Evolutionary conservation across 2,888 invertebrate genomes (phyloP).

Genomic region (Temnothorax unifasciatus): DNA sequence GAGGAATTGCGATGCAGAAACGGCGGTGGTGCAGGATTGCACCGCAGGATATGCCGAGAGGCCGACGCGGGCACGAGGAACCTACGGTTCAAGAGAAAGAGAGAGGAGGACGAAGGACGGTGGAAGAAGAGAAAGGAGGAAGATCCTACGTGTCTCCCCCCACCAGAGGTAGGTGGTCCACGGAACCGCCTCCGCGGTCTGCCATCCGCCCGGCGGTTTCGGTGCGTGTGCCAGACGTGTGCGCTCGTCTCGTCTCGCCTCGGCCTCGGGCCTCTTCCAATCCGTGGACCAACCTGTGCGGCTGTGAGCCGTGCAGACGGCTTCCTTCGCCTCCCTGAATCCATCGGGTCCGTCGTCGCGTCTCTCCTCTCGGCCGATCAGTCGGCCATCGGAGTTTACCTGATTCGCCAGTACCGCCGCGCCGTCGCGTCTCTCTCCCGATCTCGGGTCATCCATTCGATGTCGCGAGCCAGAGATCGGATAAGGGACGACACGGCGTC

Average conservation of each 20-base stretch:
- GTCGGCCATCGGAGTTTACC: constrained; percentile 77
- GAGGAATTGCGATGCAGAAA: background rate
- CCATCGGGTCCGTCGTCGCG: constrained; percentile 63
- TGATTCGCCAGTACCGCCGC: constrained; percentile 69
- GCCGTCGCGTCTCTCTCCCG: constrained; percentile 54
- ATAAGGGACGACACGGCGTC: constrained; percentile 7
- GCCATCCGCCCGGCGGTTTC: constrained; percentile 71
- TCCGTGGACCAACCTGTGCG: constrained; percentile 77
- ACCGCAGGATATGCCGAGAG: constrained; percentile 18
- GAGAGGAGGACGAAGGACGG: constrained; percentile 26
- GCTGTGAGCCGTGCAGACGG: constrained; percentile 60
- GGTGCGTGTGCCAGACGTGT: constrained; percentile 77
- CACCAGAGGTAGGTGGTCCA: constrained; percentile 83
- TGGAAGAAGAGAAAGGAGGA: constrained; percentile 73
- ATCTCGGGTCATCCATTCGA: constrained; percentile 34
- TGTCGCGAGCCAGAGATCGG: constrained; percentile 24
- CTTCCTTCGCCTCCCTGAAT: constrained; percentile 58
- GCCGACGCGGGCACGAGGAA: constrained; percentile 7
- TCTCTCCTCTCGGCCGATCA: constrained; percentile 76
- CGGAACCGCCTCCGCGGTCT: constrained; percentile 84
- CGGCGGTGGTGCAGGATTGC: background rate
- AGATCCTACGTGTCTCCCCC: constrained; percentile 75
- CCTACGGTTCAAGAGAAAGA: constrained; percentile 11
- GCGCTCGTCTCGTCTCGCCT: constrained; percentile 63
- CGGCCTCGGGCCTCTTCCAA: constrained; percentile 74